A percentile compares a stretch with the other conserved stretches of the same genome.
Evolutionary conservation across 2,113 vertebrate species (phyloP).

Genomic region (Myiozetetes cayanensis): DNA sequence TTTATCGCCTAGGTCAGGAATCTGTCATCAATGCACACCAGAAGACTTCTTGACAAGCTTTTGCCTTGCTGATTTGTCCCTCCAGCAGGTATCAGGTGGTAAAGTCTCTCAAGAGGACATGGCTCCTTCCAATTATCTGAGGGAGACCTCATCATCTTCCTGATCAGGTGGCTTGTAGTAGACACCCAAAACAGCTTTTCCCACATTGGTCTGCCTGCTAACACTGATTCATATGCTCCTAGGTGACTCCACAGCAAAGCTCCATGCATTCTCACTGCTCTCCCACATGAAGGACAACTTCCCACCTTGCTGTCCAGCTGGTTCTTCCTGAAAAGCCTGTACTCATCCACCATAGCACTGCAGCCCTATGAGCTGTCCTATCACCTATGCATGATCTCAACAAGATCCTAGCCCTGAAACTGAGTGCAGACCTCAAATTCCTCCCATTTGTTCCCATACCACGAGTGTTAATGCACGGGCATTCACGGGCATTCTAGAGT

Average conservation of each 20-base stretch:
- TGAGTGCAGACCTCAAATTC: not conserved
- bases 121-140: not conserved
- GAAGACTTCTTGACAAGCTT: not conserved
- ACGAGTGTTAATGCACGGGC: not conserved
- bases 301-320: not conserved
- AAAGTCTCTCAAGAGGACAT: not conserved
- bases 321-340: slow-evolving; percentile 17
- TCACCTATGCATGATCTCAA: not conserved
- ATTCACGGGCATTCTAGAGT: not conserved
- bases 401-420: not conserved
- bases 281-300: not conserved
- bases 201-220: not conserved
- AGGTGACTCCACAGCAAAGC: not conserved
- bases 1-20: not conserved
- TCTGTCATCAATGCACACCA: not conserved
- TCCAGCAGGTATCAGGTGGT: not conserved
- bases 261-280: not conserved
- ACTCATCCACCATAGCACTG: not conserved
- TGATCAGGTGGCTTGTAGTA: not conserved
- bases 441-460: not conserved
- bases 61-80: not conserved
- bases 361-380: not conserved
- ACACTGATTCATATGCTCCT: not conserved
- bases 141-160: not conserved
- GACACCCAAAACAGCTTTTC: not conserved